Percentiles rank a stretch among this genome's conserved stretches.
Evolutionary conservation across 2,888 invertebrate species (phyloP).

Genomic region (Meliscaeva auricollis): DNA sequence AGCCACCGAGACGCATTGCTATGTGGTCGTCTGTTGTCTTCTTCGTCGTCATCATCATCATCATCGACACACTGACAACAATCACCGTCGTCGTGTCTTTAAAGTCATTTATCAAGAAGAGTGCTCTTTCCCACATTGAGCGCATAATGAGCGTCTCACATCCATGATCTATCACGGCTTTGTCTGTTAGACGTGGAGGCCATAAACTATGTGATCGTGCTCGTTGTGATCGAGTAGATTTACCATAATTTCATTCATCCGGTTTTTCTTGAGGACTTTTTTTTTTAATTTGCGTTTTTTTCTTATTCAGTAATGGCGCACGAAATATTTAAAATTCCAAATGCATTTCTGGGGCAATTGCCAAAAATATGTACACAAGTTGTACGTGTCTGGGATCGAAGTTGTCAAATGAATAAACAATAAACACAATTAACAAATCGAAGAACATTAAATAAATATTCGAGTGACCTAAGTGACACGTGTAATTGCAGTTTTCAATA

Average conservation of each 20-base stretch:
- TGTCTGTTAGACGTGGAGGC: neutral
- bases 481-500: neutral
- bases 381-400: slow-evolving; percentile 7
- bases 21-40: neutral
- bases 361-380: slow-evolving; percentile 37
- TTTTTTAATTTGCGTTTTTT: slow-evolving; percentile 1
- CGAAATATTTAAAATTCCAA: slow-evolving; percentile 51
- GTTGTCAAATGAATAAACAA: neutral
- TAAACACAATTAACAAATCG: neutral
- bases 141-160: slow-evolving; percentile 17
- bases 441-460: too few species aligned
- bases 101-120: slow-evolving; percentile 68
- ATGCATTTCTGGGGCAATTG: slow-evolving; percentile 44
- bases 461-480: neutral
- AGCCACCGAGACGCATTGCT: slow-evolving; percentile 27
- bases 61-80: slow-evolving; percentile 47
- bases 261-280: slow-evolving; percentile 17
- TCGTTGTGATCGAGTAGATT: slow-evolving; percentile 63
- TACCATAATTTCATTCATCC: slow-evolving; percentile 68
- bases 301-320: too few species aligned
- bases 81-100: slow-evolving; percentile 44
- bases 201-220: slow-evolving; percentile 53
- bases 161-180: slow-evolving; percentile 34
- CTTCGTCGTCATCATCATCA: neutral
- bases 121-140: slow-evolving; percentile 55